Conservation (phyloP, 2,888 invertebrate genomes). For the Drosophila fungiperda region DNA sequence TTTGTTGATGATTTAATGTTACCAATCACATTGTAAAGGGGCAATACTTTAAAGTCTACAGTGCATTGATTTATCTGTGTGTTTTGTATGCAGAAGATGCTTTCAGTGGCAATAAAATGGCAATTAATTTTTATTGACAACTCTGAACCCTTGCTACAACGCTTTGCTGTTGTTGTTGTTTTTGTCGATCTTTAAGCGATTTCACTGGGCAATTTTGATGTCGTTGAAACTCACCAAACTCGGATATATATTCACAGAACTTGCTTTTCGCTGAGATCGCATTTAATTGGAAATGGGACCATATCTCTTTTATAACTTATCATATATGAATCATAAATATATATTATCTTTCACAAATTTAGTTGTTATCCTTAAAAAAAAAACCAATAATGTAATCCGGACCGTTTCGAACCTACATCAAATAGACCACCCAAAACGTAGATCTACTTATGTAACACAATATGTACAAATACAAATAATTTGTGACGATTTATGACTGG, state of each 20-base stretch:
- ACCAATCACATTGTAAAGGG: slow-evolving; percentile 8
- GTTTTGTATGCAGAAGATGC: slow-evolving; percentile 73
- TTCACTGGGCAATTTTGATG: slow-evolving; percentile 53
- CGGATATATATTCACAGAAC: slow-evolving; percentile 9
- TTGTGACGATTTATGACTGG: slow-evolving; percentile 66
- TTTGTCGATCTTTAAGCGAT: slow-evolving; percentile 66
- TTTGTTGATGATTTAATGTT: slow-evolving; percentile 8
- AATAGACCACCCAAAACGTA: slow-evolving; percentile 52
- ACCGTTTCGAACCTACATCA: neutral
- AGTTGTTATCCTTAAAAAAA: slow-evolving; percentile 9
- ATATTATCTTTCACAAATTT: neutral
- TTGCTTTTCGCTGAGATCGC: neutral
- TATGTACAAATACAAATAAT: slow-evolving; percentile 41
- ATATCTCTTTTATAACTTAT: neutral
- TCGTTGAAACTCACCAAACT: slow-evolving; percentile 8
- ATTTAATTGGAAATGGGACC: slow-evolving; percentile 1
- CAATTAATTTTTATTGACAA: slow-evolving; percentile 84
- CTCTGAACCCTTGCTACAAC: slow-evolving; percentile 71
- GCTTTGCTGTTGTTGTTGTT: slow-evolving; percentile 73
- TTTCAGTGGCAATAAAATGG: slow-evolving; percentile 81
- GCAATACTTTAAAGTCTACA: slow-evolving; percentile 6
- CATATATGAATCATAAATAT: neutral
- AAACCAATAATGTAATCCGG: neutral
- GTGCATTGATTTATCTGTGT: slow-evolving; percentile 20
- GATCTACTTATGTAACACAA: slow-evolving; percentile 55